These are phyloP conservation scores for Psittacula derbiana DNA, from an alignment of 2,797 vertebrate species.

Conservation along the genomic window DNA sequence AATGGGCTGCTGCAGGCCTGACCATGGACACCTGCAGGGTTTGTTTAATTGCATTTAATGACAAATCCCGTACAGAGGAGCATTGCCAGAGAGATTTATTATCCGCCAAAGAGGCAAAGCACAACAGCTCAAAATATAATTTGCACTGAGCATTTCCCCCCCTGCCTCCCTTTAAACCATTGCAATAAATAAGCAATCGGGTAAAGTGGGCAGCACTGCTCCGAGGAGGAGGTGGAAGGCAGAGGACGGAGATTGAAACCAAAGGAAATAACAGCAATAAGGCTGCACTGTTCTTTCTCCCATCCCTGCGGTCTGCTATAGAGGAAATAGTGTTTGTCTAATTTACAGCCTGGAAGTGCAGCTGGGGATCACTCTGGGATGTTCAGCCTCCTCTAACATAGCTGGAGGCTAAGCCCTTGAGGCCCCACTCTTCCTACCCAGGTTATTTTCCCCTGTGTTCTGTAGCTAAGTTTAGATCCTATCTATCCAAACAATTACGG, in stretches of 20 bases:
- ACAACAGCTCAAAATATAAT: slow-evolving; percentile 71
- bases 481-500: neutral
- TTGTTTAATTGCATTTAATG: slow-evolving; percentile 75
- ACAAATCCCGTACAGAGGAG: slow-evolving; percentile 68
- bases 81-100: slow-evolving; percentile 69
- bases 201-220: slow-evolving; percentile 52
- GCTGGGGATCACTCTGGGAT: slow-evolving; percentile 40
- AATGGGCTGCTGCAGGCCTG: slow-evolving; percentile 71
- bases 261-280: slow-evolving; percentile 64
- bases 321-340: slow-evolving; percentile 65
- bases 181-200: slow-evolving; percentile 57
- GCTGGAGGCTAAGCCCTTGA: slow-evolving; percentile 17
- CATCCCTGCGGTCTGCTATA: slow-evolving; percentile 25
- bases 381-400: neutral
- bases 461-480: slow-evolving; percentile 12
- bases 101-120: slow-evolving; percentile 62
- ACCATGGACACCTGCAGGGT: slow-evolving; percentile 69
- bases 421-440: neutral
- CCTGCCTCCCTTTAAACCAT: slow-evolving; percentile 54
- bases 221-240: slow-evolving; percentile 24
- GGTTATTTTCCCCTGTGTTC: neutral
- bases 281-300: slow-evolving; percentile 45
- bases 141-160: slow-evolving; percentile 59
- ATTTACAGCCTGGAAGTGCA: slow-evolving; percentile 58
- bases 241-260: slow-evolving; percentile 51